Base-by-base conservation (phyloP, 2,888 invertebrate genomes). In the Automeris io region DNA sequence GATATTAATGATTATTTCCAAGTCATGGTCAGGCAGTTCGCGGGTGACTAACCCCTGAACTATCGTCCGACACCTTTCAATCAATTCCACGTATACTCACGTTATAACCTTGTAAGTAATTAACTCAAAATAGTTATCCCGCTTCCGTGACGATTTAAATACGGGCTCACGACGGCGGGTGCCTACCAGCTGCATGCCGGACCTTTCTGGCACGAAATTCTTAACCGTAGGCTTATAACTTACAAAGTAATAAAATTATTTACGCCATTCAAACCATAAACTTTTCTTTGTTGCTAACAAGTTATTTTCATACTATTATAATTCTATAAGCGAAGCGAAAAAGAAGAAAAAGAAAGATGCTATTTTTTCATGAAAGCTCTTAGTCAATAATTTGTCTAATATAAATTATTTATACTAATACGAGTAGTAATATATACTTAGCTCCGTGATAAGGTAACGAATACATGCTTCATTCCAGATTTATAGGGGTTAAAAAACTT, bases 11-110 rank as follows among this genome's bases (percentile, higher is more conserved):
- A 54, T 40, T 34, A 42, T 43, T 49, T 51, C 41, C 48, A 40
- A 60, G 47, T 58, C 70, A 68, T 54, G 68, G 62, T 47, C 65
- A 56, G 37, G 43, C 42, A 49, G 46, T 55, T 54, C 55, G 49
- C 54, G 52, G 71, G 72, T 74, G 63, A 76, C 61, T 64, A 63
- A 77, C 79, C 78, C 70, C 62, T 75, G 78, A 74, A 70, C 76
- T 60, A 51, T 50, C 33, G 41, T 40, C 61, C 60, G 54, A 50
- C 54, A 51, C 64, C 65, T 75, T 77, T 73, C 71, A 62, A 65
- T 59, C 54, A 45, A 52, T 61, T 52, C 45, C 47, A 49, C 40
- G 42, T 45, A 44, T 54, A 45, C 47, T 52, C 56, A 47, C 43
- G 33, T n/a, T 21, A 33, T 54, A 54, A 51, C 75, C 75, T 75